These are phyloP conservation scores for Heliothis subflexa DNA, from an alignment of 1,140 invertebrate genomes.

Conservation along the genomic window DNA sequence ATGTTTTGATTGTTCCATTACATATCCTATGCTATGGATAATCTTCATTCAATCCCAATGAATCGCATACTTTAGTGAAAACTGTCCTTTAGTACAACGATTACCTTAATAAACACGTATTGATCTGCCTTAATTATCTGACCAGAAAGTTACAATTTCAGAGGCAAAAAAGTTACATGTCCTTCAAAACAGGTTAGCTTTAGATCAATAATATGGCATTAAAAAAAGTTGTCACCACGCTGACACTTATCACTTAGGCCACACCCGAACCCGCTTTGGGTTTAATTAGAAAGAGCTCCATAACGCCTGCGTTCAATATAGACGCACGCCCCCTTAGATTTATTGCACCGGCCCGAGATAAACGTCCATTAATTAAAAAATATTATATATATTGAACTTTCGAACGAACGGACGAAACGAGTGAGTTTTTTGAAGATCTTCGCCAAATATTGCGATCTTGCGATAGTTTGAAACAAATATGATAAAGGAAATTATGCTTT, in stretches of 20 bases:
- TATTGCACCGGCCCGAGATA: conserved; percentile 80
- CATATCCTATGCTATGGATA: too few relatives aligned
- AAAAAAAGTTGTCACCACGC: conserved; percentile 12
- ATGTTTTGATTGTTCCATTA: too few relatives aligned
- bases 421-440: conserved; percentile 17
- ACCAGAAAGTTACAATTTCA: too few relatives aligned
- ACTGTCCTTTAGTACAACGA: too few relatives aligned
- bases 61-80: too few relatives aligned
- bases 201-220: not conserved
- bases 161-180: too few relatives aligned
- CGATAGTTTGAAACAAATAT: conserved; percentile 3
- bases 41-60: too few relatives aligned
- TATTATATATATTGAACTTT: conserved; percentile 49
- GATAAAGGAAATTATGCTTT: not conserved
- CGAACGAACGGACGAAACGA: not conserved
- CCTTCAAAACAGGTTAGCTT: too few relatives aligned
- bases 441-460: conserved; percentile 27
- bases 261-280: conserved; percentile 59
- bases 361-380: conserved; percentile 85
- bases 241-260: conserved; percentile 48
- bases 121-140: too few relatives aligned
- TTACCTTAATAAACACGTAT: too few relatives aligned
- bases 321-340: conserved; percentile 80
- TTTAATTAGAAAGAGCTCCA: conserved; percentile 84
- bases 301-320: conserved; percentile 80